These are phyloP conservation scores for Eupsilia transversa DNA, from an alignment of 2,888 invertebrate genomes.

Conservation along the genomic window DNA sequence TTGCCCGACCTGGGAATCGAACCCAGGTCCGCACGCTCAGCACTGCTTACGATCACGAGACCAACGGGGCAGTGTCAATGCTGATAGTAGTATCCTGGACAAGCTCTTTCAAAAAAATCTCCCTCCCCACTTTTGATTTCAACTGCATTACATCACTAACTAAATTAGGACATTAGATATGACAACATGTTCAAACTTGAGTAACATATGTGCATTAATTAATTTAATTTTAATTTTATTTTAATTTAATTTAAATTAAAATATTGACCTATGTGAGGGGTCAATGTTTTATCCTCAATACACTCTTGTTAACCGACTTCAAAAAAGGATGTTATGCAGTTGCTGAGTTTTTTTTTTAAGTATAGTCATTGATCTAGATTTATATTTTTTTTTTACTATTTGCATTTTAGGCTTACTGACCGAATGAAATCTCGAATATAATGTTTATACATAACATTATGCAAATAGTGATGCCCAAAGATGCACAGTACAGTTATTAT, in stretches of 20 bases:
- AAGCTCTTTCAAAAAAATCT: too few species aligned
- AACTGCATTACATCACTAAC: constrained; percentile 34
- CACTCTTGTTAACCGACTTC: not conserved
- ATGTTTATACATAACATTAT: constrained; percentile 3
- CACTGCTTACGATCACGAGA: too few species aligned
- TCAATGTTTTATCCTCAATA: constrained; percentile 24
- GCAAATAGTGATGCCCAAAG: not conserved
- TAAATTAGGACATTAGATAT: constrained; percentile 44
- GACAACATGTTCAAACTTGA: constrained; percentile 42
- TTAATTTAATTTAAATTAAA: too few species aligned
- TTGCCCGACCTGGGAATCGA: too few species aligned
- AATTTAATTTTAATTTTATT: too few species aligned
- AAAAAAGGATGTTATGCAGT: not conserved
- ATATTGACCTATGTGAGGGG: constrained; percentile 27
- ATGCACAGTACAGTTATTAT: not conserved
- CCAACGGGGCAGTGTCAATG: too few species aligned
- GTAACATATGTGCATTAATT: constrained; percentile 33
- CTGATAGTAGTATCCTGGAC: too few species aligned
- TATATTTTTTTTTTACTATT: not conserved
- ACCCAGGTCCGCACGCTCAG: too few species aligned
- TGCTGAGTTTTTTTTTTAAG: not conserved
- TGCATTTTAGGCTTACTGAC: too few species aligned
- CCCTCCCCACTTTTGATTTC: not conserved
- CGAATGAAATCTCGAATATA: too few species aligned
- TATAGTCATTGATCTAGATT: not conserved